A percentile compares a stretch with the other conserved stretches of the same genome.
Conservation (phyloP, 1,140 invertebrate species). For the Magallana gigas region DNA sequence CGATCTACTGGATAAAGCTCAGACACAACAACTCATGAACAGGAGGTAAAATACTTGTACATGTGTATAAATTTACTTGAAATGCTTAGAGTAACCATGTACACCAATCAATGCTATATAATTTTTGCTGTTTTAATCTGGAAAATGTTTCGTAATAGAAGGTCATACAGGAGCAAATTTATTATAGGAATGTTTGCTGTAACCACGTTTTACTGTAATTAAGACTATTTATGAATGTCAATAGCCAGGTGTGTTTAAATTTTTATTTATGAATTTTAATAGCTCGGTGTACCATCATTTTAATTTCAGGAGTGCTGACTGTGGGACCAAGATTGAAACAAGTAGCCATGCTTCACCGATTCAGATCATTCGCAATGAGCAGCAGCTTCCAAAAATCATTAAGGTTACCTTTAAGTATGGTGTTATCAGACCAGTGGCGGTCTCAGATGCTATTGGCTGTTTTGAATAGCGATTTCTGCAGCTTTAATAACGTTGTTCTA, state of each 20-base stretch:
- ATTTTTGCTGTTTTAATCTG: too few species aligned
- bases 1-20: conserved; percentile 88
- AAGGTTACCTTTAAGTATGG: conserved; percentile 81
- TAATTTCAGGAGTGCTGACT: conserved; percentile 52
- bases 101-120: too few species aligned
- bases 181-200: too few species aligned
- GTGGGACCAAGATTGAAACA: conserved; percentile 33
- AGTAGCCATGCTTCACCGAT: conserved; percentile 80
- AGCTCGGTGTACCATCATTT: too few species aligned
- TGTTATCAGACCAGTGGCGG: neutral
- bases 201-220: too few species aligned
- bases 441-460: neutral
- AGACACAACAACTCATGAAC: conserved; percentile 82
- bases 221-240: too few species aligned
- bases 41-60: conserved; percentile 61
- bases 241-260: too few species aligned
- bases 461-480: neutral
- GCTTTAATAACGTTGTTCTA: neutral
- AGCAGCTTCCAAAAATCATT: conserved; percentile 90
- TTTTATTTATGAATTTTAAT: too few species aligned
- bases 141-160: too few species aligned
- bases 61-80: too few species aligned
- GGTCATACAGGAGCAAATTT: too few species aligned
- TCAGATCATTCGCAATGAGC: conserved; percentile 91
- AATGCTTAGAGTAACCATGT: too few species aligned